Conservation (phyloP, 2,888 invertebrate genomes). For the Idaea dimidiata region DNA sequence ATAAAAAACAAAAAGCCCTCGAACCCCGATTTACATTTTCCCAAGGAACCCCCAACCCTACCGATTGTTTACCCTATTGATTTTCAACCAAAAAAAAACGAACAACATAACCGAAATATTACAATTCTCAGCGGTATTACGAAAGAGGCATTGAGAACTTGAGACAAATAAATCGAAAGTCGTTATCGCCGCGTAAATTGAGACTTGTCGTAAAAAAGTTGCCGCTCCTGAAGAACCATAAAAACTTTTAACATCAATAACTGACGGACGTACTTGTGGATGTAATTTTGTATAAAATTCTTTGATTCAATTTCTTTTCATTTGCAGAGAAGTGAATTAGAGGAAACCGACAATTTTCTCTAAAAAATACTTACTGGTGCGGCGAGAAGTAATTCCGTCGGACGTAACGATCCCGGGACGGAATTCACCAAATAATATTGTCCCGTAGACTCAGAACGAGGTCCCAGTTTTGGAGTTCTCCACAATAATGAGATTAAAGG, state of each 20-base stretch:
- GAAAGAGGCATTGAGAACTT: slow-evolving; percentile 30
- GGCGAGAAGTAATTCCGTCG: slow-evolving; percentile 38
- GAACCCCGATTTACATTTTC: slow-evolving; percentile 12
- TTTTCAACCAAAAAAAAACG: slow-evolving; percentile 14
- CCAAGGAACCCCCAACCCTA: slow-evolving; percentile 6
- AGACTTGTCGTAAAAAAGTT: slow-evolving; percentile 39
- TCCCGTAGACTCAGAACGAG: slow-evolving; percentile 31
- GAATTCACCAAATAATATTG: slow-evolving; percentile 41
- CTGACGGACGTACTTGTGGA: slow-evolving; percentile 30
- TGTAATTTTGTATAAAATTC: slow-evolving; percentile 37
- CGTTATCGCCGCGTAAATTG: slow-evolving; percentile 35
- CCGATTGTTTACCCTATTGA: slow-evolving; percentile 8
- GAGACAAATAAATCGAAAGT: slow-evolving; percentile 35
- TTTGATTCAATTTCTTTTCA: slow-evolving; percentile 35
- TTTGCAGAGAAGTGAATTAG: slow-evolving; percentile 29
- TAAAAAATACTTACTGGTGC: slow-evolving; percentile 36
- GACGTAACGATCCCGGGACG: slow-evolving; percentile 32
- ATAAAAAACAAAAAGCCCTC: slow-evolving; percentile 26
- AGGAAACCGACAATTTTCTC: slow-evolving; percentile 33
- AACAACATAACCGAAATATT: slow-evolving; percentile 20
- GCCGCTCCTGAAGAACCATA: slow-evolving; percentile 29
- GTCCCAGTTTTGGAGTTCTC: slow-evolving; percentile 38
- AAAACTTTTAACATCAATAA: slow-evolving; percentile 38
- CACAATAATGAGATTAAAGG: slow-evolving; percentile 56
- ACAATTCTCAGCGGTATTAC: slow-evolving; percentile 13